Conservation (phyloP, 2,888 invertebrate genomes). For the Cremastinae sp. region DNA sequence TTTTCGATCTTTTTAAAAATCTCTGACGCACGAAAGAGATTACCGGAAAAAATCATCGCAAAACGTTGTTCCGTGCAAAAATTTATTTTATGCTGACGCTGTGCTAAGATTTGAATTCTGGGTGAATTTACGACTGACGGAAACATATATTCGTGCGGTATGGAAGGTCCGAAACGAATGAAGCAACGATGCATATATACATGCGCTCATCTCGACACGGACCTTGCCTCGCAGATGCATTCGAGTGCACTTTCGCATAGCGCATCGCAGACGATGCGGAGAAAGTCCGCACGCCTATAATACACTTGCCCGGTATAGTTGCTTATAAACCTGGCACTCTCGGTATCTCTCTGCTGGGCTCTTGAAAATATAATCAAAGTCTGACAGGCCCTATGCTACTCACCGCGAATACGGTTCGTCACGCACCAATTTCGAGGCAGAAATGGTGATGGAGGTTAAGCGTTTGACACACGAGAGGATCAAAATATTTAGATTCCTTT, state of each 20-base stretch:
- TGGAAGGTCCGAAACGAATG: slow-evolving; percentile 40
- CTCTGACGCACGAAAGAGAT: background rate
- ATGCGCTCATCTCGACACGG: slow-evolving; percentile 41
- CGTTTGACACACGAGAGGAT: background rate
- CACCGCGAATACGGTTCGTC: slow-evolving; percentile 10
- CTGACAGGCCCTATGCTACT: slow-evolving; percentile 20
- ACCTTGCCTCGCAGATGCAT: slow-evolving; percentile 51
- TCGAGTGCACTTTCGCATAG: slow-evolving; percentile 47
- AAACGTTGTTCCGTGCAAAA: background rate
- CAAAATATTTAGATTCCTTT: too few species aligned
- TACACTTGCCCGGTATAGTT: background rate
- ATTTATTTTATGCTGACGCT: background rate
- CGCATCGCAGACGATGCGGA: slow-evolving; percentile 34
- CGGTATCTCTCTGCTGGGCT: slow-evolving; percentile 20
- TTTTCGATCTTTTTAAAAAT: background rate
- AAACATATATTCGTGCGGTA: slow-evolving; percentile 10
- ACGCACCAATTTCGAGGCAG: slow-evolving; percentile 16
- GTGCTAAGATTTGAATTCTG: slow-evolving; percentile 15
- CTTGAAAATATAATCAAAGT: slow-evolving; percentile 58
- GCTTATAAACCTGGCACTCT: slow-evolving; percentile 16
- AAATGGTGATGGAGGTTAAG: slow-evolving; percentile 1
- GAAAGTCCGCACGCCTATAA: slow-evolving; percentile 3
- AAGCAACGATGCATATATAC: slow-evolving; percentile 25
- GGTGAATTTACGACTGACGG: slow-evolving; percentile 4
- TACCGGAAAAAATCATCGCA: background rate